phyloP scores from a whole-genome alignment of 2,113 vertebrate species.

The Caracal caracal region DNA sequence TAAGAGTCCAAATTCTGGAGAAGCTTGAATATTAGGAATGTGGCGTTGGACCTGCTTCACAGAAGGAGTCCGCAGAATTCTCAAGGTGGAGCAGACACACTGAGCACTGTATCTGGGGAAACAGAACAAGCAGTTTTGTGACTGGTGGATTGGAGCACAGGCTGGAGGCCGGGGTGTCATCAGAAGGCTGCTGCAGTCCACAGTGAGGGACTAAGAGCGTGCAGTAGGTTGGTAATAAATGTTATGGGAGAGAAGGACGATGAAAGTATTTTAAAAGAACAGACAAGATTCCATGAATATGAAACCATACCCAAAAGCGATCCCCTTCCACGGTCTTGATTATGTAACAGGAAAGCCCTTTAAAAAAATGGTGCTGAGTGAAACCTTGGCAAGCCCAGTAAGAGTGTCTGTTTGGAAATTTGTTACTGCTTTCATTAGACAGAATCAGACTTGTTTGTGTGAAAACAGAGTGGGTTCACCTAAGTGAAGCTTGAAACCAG shows the following conservation, averaged over 20 bases:
- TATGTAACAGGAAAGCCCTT: neutral
- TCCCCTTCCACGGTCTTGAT: neutral
- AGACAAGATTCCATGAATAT: neutral
- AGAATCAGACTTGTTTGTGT: neutral
- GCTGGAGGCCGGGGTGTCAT: neutral
- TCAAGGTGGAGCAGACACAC: neutral
- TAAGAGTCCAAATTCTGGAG: neutral
- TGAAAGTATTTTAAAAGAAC: neutral
- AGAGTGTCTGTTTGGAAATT: neutral
- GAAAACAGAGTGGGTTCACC: conserved; percentile 46
- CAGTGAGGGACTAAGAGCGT: neutral
- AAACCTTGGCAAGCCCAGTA: neutral
- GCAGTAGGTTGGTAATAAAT: neutral
- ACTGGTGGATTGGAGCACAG: neutral
- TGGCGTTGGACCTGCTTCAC: neutral
- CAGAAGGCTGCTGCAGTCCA: neutral
- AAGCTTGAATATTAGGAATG: neutral
- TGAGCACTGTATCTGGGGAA: neutral
- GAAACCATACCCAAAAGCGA: neutral
- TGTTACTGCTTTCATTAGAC: neutral
- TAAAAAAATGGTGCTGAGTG: neutral
- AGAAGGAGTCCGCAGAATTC: neutral
- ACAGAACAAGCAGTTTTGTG: neutral
- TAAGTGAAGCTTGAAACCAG: conserved; percentile 34
- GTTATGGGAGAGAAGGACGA: neutral